phyloP scores from a whole-genome alignment of 2,797 vertebrate species.

The Choloepus didactylus region DNA sequence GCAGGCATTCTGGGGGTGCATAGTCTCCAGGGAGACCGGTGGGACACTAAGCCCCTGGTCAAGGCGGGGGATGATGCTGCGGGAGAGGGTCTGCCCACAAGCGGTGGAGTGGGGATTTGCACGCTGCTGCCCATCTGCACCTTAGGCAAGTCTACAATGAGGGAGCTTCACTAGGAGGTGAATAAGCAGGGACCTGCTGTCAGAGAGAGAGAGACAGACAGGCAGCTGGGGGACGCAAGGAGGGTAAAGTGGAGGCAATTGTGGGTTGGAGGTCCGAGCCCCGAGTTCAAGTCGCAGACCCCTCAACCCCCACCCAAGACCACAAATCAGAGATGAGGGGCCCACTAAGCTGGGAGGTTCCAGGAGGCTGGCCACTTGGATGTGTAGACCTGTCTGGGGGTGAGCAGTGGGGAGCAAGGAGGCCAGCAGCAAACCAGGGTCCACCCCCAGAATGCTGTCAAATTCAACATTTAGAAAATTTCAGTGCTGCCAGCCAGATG shows the following conservation, averaged over 20 bases:
- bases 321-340: not conserved
- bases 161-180: not conserved
- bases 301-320: not conserved
- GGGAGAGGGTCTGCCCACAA: not conserved
- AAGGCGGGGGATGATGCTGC: not conserved
- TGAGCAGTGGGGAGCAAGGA: accelerated
- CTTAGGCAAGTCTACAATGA: not conserved
- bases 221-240: not conserved
- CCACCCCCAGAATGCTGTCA: not conserved
- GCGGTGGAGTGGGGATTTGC: accelerated
- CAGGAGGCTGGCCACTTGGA: not conserved
- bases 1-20: not conserved
- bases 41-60: not conserved
- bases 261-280: not conserved
- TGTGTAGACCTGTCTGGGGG: not conserved
- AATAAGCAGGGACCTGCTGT: not conserved
- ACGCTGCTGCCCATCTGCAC: not conserved
- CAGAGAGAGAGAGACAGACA: no score
- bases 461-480: accelerated
- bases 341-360: not conserved
- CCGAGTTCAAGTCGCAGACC: not conserved
- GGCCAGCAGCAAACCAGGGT: not conserved
- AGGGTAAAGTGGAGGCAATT: not conserved
- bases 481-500: accelerated
- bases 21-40: not conserved